These are phyloP conservation scores for Neoaliturus tenellus DNA, from an alignment of 2,888 invertebrate genomes.

Conservation along the genomic window DNA sequence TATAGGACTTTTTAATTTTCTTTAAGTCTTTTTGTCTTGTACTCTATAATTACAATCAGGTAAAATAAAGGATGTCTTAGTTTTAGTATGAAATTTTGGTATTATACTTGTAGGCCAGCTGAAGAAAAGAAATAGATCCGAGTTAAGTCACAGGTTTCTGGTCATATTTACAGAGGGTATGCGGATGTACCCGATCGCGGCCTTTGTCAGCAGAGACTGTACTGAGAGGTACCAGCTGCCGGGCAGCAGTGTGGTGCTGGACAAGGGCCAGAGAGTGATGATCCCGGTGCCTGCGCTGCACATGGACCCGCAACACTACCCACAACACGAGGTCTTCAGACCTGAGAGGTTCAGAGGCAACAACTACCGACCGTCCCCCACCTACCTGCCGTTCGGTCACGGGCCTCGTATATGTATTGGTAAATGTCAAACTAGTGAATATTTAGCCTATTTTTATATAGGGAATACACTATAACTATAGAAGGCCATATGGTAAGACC, in stretches of 20 bases:
- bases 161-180: constrained; percentile 61
- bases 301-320: constrained; percentile 76
- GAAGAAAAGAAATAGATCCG: too few species aligned
- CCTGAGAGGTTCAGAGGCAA: constrained; percentile 51
- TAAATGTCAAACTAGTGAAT: too few species aligned
- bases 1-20: too few species aligned
- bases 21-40: too few species aligned
- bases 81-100: too few species aligned
- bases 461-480: too few species aligned
- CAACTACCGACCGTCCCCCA: constrained; percentile 34
- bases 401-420: constrained; percentile 56
- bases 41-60: too few species aligned
- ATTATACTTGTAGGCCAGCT: too few species aligned
- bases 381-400: constrained; percentile 55
- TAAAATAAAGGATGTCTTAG: too few species aligned
- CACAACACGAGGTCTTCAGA: constrained; percentile 74
- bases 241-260: constrained; percentile 42
- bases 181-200: constrained; percentile 70
- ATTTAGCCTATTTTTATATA: too few species aligned
- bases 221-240: constrained; percentile 68
- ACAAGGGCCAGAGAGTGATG: constrained; percentile 71
- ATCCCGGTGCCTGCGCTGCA: constrained; percentile 77
- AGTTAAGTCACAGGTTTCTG: too few species aligned
- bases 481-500: too few species aligned
- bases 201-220: constrained; percentile 70